Evolutionary conservation across 1,140 invertebrate species (phyloP), one percentile per base, ranked within the genome.

Genomic region (Drosophila teissieri): DNA sequence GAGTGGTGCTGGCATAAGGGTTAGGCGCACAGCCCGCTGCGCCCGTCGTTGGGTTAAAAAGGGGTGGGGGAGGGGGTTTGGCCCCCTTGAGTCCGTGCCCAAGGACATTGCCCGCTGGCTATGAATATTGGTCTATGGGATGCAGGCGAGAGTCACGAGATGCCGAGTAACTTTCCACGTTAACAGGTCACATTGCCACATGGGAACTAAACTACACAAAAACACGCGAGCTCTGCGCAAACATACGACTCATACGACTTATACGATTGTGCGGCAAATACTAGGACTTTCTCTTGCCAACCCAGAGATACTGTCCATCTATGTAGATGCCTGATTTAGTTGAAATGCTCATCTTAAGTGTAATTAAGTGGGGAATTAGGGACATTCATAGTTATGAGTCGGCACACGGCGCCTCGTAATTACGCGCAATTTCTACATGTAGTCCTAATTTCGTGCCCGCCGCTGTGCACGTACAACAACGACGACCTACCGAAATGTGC

Each of bases 91-190:
- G 19, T 45, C 45, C 64, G 44, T 45, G 64, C 61, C 34, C 64
- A 68, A 68, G 64, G 64, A 68, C 64, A 65, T 45, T 45, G 37
- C 34, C 46, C 46, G 27, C 14, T 45, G 3, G 64, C 64, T 49
- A 44, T 65, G 64, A 36, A 68, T 65, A 63, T 53, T 68, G 64
- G 52, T 65, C 64, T 68, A 63, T 53, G 65, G 64, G 52, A 68
- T 31, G 46, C 39, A 65, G 46, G 27, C 31, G 15, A 52, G 36
- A 68, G 64, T 68, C 64, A 68, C 64, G 64, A 65, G 64, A 65
- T 68, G 46, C 61, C 60, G 15, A 48, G 46, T 65, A 68, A 67
- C 46, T 68, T 68, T 68, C 64, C 64, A 68, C 64, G 46, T 65
- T 68, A 68, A 53, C 61, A 52, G 64, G 64, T 68, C 64, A 68